A percentile compares a stretch with the other conserved stretches of the same genome.
Evolutionary conservation across 2,797 vertebrate species (phyloP).

Genomic region (Rhabdophis nuchalis): DNA sequence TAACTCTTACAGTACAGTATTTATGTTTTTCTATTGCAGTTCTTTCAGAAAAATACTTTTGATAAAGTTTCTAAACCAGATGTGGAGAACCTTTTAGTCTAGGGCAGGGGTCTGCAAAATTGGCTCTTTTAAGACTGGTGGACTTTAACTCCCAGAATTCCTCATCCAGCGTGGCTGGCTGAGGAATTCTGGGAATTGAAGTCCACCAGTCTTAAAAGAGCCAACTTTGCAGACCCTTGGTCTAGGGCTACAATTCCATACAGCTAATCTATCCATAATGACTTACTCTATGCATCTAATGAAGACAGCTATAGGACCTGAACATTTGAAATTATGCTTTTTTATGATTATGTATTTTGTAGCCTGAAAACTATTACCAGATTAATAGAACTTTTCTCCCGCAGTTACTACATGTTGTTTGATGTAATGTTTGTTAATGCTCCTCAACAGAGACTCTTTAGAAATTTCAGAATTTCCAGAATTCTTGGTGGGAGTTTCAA

Average conservation of each 20-base stretch:
- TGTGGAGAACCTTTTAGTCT: not conserved
- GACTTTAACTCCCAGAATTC: too few species aligned
- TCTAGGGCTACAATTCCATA: not conserved
- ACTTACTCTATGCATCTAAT: not conserved
- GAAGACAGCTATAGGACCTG: not conserved
- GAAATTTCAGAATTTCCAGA: not conserved
- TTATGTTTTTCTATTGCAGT: not conserved
- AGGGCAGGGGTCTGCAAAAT: too few species aligned
- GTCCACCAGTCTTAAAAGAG: too few species aligned
- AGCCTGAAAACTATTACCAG: not conserved
- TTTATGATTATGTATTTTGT: not conserved
- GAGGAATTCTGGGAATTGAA: too few species aligned
- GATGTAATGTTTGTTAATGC: not conserved
- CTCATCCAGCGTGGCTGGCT: too few species aligned
- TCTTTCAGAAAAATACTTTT: not conserved
- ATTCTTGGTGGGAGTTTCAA: not conserved
- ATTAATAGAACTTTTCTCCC: not conserved
- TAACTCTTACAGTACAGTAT: not conserved
- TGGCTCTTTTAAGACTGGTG: too few species aligned
- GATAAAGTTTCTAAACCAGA: not conserved
- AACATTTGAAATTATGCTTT: not conserved
- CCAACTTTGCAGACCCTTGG: too few species aligned
- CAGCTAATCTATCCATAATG: not conserved
- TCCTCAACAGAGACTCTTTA: not conserved
- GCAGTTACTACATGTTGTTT: not conserved